Base-by-base conservation (phyloP, 1,140 invertebrate genomes). In the Dinoponera quadriceps region DNA sequence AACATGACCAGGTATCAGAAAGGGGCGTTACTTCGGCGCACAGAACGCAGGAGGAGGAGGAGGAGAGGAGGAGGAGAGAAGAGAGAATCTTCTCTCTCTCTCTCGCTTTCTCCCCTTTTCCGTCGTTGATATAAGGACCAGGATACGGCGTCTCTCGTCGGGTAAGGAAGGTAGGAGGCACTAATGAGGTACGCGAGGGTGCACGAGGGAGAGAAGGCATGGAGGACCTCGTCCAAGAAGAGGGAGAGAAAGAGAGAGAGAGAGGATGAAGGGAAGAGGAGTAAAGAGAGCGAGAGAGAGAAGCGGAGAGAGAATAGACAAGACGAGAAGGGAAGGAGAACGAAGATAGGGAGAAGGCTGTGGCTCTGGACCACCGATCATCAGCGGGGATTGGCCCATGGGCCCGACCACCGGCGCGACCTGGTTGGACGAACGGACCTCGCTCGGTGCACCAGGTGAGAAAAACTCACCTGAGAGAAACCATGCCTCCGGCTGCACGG, bases 321-420 rank as follows among this genome's bases (percentile, higher is more conserved):
- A 59, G 60, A 73, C 71, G 57, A 63, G 84, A 44, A 87, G 65
- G 60, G 48, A 69, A 29, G 27, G 29, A 71, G 29, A 51, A 33
- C 13, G 69, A 54, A 60, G 78, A 66, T 84, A 89, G 88, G 88
- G 88, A 57, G 75, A 71, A 92, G 92, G 92, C 86, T 92, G 92
- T 92, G 86, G 83, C 91, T 90, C 80, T 89, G 90, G 88, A 91
- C 90, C 90, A 83, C 85, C 87, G 89, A 93, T 92, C 90, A 93
- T 92, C 91, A 91, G 75, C 88, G 65, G 87, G 92, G 92, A 94
- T 93, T 93, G 93, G 92, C 89, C 88, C 84, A 82, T 72, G 88
- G 88, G 88, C 85, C 89, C 82, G 82, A 88, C 78, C 84, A 72
- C 73, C 81, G 89, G 83, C 83, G 89, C 75, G 89, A 90, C 90